A percentile compares a stretch with the other conserved stretches of the same genome.
phyloP scores from a whole-genome alignment of 2,888 invertebrate species.

The Scaeva pyrastri region DNA sequence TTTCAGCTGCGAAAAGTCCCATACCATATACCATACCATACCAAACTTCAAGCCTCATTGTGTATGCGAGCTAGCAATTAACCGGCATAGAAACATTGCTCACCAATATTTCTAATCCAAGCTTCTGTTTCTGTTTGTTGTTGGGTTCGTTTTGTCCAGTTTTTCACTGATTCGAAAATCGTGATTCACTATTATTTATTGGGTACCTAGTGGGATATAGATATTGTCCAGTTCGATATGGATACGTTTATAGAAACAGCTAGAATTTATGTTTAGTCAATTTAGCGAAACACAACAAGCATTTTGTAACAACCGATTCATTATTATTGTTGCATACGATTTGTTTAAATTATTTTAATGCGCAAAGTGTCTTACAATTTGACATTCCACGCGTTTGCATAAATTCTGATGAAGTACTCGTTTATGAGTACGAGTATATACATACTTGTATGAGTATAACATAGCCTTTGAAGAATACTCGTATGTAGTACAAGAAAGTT shows the following conservation, averaged over 20 bases:
- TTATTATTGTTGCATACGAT: constrained; percentile 65
- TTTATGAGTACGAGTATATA: no score
- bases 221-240: not conserved
- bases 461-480: not conserved
- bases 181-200: constrained; percentile 47
- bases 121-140: constrained; percentile 14
- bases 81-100: constrained; percentile 57
- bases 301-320: constrained; percentile 55
- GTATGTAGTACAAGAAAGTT: constrained; percentile 9
- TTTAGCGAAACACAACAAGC: constrained; percentile 64
- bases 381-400: constrained; percentile 48
- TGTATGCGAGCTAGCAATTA: constrained; percentile 75
- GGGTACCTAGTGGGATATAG: no score
- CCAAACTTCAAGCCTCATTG: constrained; percentile 67
- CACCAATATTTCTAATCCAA: constrained; percentile 67
- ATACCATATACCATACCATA: constrained; percentile 40
- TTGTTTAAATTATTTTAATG: constrained; percentile 71
- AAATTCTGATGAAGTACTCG: constrained; percentile 4
- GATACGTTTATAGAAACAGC: constrained; percentile 25
- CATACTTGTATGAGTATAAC: no score
- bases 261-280: constrained; percentile 69
- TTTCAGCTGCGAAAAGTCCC: not conserved
- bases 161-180: constrained; percentile 3
- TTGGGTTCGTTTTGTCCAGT: not conserved
- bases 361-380: constrained; percentile 34